A percentile compares a stretch with the other conserved stretches of the same genome.
Conservation (phyloP, 2,888 invertebrate genomes). For the Eilema depressum region DNA sequence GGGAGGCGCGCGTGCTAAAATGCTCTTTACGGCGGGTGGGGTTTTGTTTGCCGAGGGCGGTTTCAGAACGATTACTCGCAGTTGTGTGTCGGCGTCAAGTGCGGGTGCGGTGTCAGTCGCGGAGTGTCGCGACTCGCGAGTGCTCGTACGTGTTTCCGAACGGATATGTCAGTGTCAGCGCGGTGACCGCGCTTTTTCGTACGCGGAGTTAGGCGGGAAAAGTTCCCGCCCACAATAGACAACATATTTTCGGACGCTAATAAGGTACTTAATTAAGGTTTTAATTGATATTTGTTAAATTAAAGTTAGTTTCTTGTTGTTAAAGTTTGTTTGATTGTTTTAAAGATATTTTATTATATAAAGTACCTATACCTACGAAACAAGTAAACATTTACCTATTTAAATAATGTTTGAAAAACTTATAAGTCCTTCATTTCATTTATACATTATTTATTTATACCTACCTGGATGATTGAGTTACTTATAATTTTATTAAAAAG, state of each 20-base stretch:
- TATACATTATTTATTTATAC: too few relatives aligned
- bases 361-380: background rate
- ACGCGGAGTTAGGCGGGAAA: slow-evolving; percentile 82
- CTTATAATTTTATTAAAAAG: too few relatives aligned
- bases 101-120: slow-evolving; percentile 61
- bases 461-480: too few relatives aligned
- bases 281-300: background rate
- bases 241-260: slow-evolving; percentile 88
- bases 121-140: slow-evolving; percentile 67
- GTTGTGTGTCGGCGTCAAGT: slow-evolving; percentile 57
- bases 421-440: too few relatives aligned
- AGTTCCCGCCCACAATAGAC: slow-evolving; percentile 81
- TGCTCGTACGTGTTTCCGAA: slow-evolving; percentile 64
- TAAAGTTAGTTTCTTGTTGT: slow-evolving; percentile 17
- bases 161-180: slow-evolving; percentile 73
- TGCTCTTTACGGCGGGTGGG: slow-evolving; percentile 85
- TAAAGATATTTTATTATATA: background rate
- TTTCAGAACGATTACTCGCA: slow-evolving; percentile 77
- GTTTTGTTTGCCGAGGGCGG: slow-evolving; percentile 86
- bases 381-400: too few relatives aligned
- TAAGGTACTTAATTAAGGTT: slow-evolving; percentile 75
- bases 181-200: slow-evolving; percentile 79
- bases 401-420: too few relatives aligned
- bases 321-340: slow-evolving; percentile 23
- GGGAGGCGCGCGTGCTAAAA: slow-evolving; percentile 82